Conservation (phyloP, 2,888 invertebrate species). For the Agonopterix heracliana region DNA sequence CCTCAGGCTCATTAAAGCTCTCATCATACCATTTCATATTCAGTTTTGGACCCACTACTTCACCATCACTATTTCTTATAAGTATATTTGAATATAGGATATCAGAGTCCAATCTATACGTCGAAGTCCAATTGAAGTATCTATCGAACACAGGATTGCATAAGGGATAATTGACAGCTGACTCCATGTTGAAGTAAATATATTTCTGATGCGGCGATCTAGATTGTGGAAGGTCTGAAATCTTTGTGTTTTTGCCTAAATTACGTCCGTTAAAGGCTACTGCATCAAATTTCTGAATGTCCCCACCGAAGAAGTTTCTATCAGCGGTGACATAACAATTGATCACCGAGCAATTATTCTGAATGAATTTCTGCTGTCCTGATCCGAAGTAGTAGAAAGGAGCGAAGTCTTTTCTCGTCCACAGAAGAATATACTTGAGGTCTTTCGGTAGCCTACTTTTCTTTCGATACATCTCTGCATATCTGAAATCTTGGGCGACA, state of each 20-base stretch:
- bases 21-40: conserved; percentile 35
- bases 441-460: conserved; percentile 21
- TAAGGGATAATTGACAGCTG: conserved; percentile 52
- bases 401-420: conserved; percentile 41
- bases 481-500: conserved; percentile 43
- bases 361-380: conserved; percentile 48
- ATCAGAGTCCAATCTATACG: conserved; percentile 60
- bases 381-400: conserved; percentile 44
- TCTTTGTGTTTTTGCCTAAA: conserved; percentile 15
- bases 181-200: conserved; percentile 59
- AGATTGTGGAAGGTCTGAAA: conserved; percentile 26
- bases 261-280: conserved; percentile 56
- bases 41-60: conserved; percentile 46
- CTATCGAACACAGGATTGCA: conserved; percentile 42
- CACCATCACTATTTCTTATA: conserved; percentile 35
- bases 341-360: conserved; percentile 46
- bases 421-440: conserved; percentile 51
- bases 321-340: conserved; percentile 54
- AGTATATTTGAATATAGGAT: conserved; percentile 49
- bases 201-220: conserved; percentile 52
- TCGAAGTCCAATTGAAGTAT: conserved; percentile 65
- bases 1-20: conserved; percentile 21
- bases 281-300: conserved; percentile 47
- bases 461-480: conserved; percentile 47
- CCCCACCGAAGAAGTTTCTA: conserved; percentile 34